Evolutionary conservation across 2,797 vertebrate genomes (phyloP).

Genomic region (Taenioides sp.): DNA sequence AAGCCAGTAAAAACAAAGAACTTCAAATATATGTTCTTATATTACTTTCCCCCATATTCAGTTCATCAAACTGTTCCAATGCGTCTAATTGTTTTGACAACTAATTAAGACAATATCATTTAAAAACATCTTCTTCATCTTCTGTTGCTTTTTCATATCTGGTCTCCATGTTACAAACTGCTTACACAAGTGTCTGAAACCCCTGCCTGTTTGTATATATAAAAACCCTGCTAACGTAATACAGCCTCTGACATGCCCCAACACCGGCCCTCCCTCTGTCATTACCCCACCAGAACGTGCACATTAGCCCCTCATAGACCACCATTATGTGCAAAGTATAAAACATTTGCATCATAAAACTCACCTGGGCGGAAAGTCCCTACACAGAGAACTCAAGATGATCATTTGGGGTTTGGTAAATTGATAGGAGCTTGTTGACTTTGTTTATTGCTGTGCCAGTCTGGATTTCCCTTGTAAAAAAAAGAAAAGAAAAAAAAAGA

Average conservation of each 20-base stretch:
- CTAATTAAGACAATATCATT: no score
- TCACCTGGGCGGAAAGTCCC: constrained; percentile 72
- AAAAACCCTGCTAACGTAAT: no score
- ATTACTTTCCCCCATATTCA: no score
- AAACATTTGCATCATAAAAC: constrained; percentile 59
- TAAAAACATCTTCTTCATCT: no score
- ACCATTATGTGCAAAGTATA: constrained; percentile 62
- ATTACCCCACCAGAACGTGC: constrained; percentile 46
- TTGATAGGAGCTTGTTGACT: constrained; percentile 56
- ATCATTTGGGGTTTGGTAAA: constrained; percentile 66
- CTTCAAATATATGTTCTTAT: no score
- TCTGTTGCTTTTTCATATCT: no score
- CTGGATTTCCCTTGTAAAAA: constrained; percentile 51
- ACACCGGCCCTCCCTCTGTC: constrained; percentile 52
- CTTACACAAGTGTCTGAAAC: constrained; percentile 17
- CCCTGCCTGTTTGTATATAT: no score
- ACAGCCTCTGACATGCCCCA: constrained; percentile 30
- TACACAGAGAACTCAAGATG: constrained; percentile 71
- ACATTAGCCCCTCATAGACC: constrained; percentile 54
- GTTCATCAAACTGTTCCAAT: no score
- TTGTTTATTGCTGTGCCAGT: constrained; percentile 57
- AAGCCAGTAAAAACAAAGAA: no score
- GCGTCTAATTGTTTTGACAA: no score
- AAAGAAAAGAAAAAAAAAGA: constrained; percentile 17
- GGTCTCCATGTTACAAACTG: not conserved